phyloP scores from a whole-genome alignment of 92 coral and sea anemone genomes.

The Bergia sp. region DNA sequence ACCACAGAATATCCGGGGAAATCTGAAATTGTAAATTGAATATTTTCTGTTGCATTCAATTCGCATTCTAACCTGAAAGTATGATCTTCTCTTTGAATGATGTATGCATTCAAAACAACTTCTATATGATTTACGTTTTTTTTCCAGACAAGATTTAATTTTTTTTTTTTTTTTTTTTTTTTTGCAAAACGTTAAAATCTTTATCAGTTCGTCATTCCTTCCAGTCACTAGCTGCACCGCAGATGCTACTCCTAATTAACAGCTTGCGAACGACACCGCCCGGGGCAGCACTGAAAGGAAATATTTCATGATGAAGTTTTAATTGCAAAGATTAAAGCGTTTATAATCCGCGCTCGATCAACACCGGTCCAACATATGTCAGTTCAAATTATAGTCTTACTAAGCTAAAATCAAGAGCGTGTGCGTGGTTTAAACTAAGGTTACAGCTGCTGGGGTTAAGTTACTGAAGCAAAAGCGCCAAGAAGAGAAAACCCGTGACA shows the following conservation, averaged over 20 bases:
- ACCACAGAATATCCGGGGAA: background rate
- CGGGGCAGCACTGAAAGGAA: constrained; percentile 29
- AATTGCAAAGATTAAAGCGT: constrained; percentile 37
- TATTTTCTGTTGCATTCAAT: too few relatives aligned
- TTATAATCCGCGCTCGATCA: constrained; percentile 26
- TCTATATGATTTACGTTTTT: background rate
- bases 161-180: background rate
- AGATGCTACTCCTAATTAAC: background rate
- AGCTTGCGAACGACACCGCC: constrained; percentile 8
- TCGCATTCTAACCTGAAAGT: too few relatives aligned
- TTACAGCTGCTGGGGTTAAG: background rate
- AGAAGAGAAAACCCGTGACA: background rate
- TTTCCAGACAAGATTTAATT: background rate
- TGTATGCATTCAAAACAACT: too few relatives aligned
- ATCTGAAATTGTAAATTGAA: background rate
- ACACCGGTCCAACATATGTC: constrained; percentile 1
- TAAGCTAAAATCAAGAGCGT: background rate
- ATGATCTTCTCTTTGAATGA: too few relatives aligned
- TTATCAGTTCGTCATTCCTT: background rate
- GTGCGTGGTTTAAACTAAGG: background rate
- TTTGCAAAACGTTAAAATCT: background rate
- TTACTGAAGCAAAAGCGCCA: background rate
- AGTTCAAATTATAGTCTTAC: constrained; percentile 17
- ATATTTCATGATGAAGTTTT: constrained; percentile 18
- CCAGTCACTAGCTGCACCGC: background rate